Evolutionary conservation across 1,140 invertebrate genomes (phyloP).

Genomic region (Sipha flava): DNA sequence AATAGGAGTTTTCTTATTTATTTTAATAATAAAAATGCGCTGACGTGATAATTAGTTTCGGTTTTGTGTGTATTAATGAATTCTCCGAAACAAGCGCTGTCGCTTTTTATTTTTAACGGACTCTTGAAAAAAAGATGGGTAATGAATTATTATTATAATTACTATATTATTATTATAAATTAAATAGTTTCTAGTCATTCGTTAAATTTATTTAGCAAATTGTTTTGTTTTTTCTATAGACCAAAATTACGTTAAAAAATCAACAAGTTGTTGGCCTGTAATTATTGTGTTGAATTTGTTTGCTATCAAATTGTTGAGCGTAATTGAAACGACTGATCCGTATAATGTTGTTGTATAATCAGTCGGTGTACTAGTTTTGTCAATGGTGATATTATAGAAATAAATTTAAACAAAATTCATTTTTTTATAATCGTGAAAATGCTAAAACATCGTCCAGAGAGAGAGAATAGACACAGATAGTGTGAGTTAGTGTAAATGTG

Average conservation of each 20-base stretch:
- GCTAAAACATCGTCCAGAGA: neutral
- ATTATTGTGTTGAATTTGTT: no score
- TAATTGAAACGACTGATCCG: neutral
- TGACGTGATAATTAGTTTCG: neutral
- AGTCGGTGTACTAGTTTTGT: neutral
- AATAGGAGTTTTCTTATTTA: neutral
- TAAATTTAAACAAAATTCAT: neutral
- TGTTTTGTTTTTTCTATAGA: constrained; percentile 30
- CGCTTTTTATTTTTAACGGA: neutral
- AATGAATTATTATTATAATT: constrained; percentile 29
- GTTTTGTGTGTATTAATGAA: neutral
- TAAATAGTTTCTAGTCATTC: constrained; percentile 30
- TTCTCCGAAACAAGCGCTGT: neutral
- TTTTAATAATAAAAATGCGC: neutral
- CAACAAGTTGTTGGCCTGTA: neutral
- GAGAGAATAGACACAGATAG: no score
- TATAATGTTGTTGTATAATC: neutral
- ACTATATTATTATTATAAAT: constrained; percentile 8
- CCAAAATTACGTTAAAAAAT: neutral
- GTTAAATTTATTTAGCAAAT: constrained; percentile 33
- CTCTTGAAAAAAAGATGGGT: neutral
- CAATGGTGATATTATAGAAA: neutral
- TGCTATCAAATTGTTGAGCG: neutral
- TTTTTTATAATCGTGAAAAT: neutral
- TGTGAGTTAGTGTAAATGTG: no score